These are phyloP conservation scores for Ictalurus punctatus DNA, from an alignment of 2,113 vertebrate genomes.

Conservation along the genomic window DNA sequence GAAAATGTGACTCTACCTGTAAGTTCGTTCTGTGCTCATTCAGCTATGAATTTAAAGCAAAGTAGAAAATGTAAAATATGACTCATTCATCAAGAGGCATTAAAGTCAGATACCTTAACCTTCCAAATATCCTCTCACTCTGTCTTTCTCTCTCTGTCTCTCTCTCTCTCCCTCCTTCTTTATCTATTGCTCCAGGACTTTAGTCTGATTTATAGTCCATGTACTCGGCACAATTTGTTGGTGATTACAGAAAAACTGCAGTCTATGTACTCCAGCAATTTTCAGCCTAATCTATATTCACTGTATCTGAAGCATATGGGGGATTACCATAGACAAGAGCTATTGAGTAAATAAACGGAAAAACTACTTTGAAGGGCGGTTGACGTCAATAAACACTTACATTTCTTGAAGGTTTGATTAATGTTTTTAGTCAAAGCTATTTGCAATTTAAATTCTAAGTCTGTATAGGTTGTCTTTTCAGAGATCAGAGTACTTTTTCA, in stretches of 20 bases:
- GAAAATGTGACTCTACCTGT: slow-evolving; percentile 33
- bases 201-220: slow-evolving; percentile 33
- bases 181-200: not conserved
- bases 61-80: slow-evolving; percentile 38
- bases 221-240: slow-evolving; percentile 8
- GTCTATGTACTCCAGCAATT: slow-evolving; percentile 4
- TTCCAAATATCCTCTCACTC: slow-evolving; percentile 21
- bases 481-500: not conserved
- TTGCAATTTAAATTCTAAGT: not conserved
- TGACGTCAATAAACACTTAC: not conserved
- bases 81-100: slow-evolving; percentile 35
- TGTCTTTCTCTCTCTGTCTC: not conserved
- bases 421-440: not conserved
- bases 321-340: not conserved
- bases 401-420: not conserved
- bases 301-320: not conserved
- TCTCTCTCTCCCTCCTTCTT: not conserved
- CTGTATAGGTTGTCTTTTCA: not conserved
- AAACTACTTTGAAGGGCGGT: not conserved
- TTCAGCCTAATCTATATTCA: not conserved
- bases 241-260: slow-evolving; percentile 18
- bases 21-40: slow-evolving; percentile 16
- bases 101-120: slow-evolving; percentile 34
- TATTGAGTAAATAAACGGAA: not conserved
- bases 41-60: slow-evolving; percentile 41